Conservation (phyloP, 2,888 invertebrate genomes). For the Andrena fulva region DNA sequence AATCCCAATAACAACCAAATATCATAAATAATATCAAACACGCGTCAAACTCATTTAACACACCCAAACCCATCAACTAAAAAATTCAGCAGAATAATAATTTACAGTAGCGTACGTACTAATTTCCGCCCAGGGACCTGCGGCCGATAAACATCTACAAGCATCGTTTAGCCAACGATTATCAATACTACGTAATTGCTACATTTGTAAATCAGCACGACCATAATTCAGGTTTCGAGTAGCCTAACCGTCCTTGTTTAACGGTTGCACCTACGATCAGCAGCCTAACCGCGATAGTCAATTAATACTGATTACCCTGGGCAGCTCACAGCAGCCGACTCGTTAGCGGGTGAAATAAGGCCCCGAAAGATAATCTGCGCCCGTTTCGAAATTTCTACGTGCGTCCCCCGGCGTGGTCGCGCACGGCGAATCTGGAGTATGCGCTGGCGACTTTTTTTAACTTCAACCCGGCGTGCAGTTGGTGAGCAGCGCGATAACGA, state of each 20-base stretch:
- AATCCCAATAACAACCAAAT: too few species aligned
- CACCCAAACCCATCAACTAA: too few species aligned
- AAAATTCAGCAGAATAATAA: not conserved
- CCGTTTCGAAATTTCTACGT: constrained; percentile 53
- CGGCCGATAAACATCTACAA: constrained; percentile 31
- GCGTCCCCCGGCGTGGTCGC: constrained; percentile 13
- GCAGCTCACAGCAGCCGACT: constrained; percentile 24
- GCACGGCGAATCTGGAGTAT: constrained; percentile 37
- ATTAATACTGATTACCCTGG: constrained; percentile 58
- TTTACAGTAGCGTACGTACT: not conserved
- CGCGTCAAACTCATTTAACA: too few species aligned
- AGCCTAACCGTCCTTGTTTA: constrained; percentile 32
- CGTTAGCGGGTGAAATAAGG: constrained; percentile 32
- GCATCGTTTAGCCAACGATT: constrained; percentile 13
- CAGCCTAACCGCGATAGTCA: constrained; percentile 30
- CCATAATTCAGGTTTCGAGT: constrained; percentile 9
- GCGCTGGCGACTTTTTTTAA: constrained; percentile 1
- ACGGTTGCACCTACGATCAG: constrained; percentile 16
- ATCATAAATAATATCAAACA: too few species aligned
- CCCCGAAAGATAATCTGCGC: constrained; percentile 39
- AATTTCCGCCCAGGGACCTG: not conserved
- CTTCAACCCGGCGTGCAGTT: not conserved
- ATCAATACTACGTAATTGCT: not conserved
- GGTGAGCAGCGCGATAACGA: constrained; percentile 52
- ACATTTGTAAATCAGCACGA: constrained; percentile 16